Evolutionary conservation across 1,140 invertebrate genomes (phyloP).

Genomic region (Vanessa atalanta): DNA sequence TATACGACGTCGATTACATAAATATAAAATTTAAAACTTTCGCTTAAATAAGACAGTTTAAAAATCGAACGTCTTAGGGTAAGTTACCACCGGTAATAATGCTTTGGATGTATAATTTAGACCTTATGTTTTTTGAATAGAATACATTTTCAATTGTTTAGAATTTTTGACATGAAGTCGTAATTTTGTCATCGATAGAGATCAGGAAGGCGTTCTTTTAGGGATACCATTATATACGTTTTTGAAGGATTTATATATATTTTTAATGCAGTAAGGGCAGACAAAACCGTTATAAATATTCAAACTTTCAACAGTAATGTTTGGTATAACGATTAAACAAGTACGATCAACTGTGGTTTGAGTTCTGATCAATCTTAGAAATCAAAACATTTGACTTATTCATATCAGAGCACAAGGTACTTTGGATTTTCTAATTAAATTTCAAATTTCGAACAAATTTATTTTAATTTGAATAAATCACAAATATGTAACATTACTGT

Average conservation of each 20-base stretch:
- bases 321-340: not conserved
- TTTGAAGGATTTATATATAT: not conserved
- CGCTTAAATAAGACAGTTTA: slow-evolving; percentile 12
- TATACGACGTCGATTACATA: not conserved
- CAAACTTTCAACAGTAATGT: not conserved
- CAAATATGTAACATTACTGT: no score
- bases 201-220: slow-evolving; percentile 50
- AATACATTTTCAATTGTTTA: slow-evolving; percentile 32
- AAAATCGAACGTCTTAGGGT: slow-evolving; percentile 29
- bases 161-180: slow-evolving; percentile 37
- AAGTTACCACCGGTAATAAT: slow-evolving; percentile 19
- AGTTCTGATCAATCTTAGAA: no score
- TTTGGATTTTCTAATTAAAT: no score
- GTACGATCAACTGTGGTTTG: no score
- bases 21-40: slow-evolving; percentile 1
- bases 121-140: not conserved
- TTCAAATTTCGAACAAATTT: no score
- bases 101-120: not conserved
- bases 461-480: no score
- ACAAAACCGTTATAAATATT: not conserved
- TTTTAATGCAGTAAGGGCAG: no score
- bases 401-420: no score
- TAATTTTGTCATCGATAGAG: slow-evolving; percentile 65
- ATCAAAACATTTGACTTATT: no score
- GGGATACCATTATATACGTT: slow-evolving; percentile 9